These are phyloP conservation scores for Chaetops frenatus DNA, from an alignment of 2,113 vertebrate species.

Conservation along the genomic window DNA sequence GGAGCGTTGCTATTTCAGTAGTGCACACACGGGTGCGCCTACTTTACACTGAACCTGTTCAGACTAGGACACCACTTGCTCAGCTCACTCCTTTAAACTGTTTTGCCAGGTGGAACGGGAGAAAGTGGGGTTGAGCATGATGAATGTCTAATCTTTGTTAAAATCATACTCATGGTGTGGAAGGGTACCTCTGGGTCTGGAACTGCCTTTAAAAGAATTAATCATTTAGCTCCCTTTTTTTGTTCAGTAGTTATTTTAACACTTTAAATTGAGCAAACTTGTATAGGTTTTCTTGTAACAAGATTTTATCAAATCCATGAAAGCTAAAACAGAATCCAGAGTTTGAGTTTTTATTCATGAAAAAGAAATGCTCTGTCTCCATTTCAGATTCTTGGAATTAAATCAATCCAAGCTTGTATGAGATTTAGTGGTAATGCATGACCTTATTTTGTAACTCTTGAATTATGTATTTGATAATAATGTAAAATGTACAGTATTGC, in stretches of 20 bases:
- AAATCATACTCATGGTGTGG: background rate
- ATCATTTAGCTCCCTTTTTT: background rate
- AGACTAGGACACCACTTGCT: background rate
- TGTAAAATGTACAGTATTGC: slow-evolving; percentile 81
- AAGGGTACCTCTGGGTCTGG: background rate
- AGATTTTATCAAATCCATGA: slow-evolving; percentile 5
- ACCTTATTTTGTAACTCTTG: slow-evolving; percentile 70
- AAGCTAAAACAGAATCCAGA: slow-evolving; percentile 20
- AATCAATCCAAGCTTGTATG: slow-evolving; percentile 61
- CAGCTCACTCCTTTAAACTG: background rate
- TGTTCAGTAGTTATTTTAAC: slow-evolving; percentile 49
- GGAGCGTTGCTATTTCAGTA: background rate
- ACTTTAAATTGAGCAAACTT: slow-evolving; percentile 32
- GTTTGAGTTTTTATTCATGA: background rate
- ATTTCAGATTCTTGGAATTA: slow-evolving; percentile 49
- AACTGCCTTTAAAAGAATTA: background rate
- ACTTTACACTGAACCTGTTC: background rate
- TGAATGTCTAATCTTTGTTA: background rate
- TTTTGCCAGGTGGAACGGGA: background rate
- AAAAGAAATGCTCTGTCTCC: slow-evolving; percentile 27
- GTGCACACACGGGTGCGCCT: rapidly evolving
- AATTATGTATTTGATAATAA: slow-evolving; percentile 72
- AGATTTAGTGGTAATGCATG: slow-evolving; percentile 77
- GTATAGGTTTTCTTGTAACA: slow-evolving; percentile 46
- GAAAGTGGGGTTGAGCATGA: background rate